These are phyloP conservation scores for Atrina japonica DNA, from an alignment of 2,888 invertebrate genomes.

Conservation along the genomic window DNA sequence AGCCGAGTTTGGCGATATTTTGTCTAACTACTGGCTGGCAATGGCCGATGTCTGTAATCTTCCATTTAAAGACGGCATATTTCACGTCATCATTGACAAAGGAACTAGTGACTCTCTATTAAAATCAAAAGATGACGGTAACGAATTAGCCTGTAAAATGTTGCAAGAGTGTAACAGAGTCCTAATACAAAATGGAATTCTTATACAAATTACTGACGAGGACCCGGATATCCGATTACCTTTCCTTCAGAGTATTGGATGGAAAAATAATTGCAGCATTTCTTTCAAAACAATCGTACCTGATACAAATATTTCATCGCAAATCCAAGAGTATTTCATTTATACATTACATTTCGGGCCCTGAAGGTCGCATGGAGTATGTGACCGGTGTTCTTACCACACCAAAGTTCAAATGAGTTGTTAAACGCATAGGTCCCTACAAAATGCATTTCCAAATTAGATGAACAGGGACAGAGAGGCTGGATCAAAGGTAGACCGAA, in stretches of 20 bases:
- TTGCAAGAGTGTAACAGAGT: slow-evolving; percentile 31
- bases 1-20: slow-evolving; percentile 5
- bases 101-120: slow-evolving; percentile 47
- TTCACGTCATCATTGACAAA: slow-evolving; percentile 45
- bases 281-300: slow-evolving; percentile 11
- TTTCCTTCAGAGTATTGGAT: slow-evolving; percentile 9
- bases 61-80: slow-evolving; percentile 36
- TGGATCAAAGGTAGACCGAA: too few species aligned
- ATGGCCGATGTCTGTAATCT: slow-evolving; percentile 39
- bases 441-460: too few species aligned
- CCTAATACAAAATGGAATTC: slow-evolving; percentile 24
- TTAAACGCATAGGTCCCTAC: too few species aligned
- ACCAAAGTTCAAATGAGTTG: too few species aligned
- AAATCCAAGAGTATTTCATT: too few species aligned
- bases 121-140: slow-evolving; percentile 34
- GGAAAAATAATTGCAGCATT: neutral
- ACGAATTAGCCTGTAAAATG: neutral
- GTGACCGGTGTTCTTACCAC: too few species aligned
- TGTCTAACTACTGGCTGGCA: slow-evolving; percentile 21
- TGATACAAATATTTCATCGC: neutral
- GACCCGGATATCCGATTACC: slow-evolving; percentile 45
- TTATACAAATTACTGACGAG: slow-evolving; percentile 50
- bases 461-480: too few species aligned
- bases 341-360: too few species aligned
- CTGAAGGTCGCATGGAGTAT: too few species aligned